phyloP scores from a whole-genome alignment of 1,140 invertebrate species.

The Chlorops oryzae region DNA sequence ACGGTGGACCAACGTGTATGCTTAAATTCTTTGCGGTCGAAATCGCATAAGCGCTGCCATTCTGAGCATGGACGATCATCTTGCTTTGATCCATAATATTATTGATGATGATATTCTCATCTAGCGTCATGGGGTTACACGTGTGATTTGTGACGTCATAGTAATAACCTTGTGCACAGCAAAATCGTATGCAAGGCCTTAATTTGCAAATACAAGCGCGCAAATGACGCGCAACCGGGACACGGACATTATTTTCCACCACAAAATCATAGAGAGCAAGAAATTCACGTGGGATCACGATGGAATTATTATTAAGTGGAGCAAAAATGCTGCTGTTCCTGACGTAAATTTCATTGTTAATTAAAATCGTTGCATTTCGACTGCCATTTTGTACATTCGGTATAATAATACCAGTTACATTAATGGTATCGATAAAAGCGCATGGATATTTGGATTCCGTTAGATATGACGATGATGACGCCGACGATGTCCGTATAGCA shows the following conservation, averaged over 20 bases:
- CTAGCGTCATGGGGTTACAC: constrained; percentile 10
- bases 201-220: constrained; percentile 35
- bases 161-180: constrained; percentile 23
- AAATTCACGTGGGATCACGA: constrained; percentile 27
- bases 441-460: constrained; percentile 34
- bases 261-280: constrained; percentile 38
- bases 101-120: background rate
- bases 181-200: constrained; percentile 34
- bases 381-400: too few species aligned
- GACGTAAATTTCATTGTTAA: too few species aligned
- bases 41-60: constrained; percentile 1
- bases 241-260: constrained; percentile 31
- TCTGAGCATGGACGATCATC: constrained; percentile 11
- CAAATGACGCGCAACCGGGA: constrained; percentile 25
- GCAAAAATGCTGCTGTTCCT: too few species aligned
- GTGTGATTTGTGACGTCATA: constrained; percentile 22
- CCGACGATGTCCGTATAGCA: background rate
- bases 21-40: constrained; percentile 14
- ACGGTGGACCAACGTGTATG: constrained; percentile 30
- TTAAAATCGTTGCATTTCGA: too few species aligned
- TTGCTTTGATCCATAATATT: background rate
- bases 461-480: background rate
- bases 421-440: constrained; percentile 39
- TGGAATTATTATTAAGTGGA: too few species aligned
- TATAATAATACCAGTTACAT: constrained; percentile 36